Evolutionary conservation across 2,797 vertebrate genomes (phyloP).

Genomic region (Characodon lateralis): DNA sequence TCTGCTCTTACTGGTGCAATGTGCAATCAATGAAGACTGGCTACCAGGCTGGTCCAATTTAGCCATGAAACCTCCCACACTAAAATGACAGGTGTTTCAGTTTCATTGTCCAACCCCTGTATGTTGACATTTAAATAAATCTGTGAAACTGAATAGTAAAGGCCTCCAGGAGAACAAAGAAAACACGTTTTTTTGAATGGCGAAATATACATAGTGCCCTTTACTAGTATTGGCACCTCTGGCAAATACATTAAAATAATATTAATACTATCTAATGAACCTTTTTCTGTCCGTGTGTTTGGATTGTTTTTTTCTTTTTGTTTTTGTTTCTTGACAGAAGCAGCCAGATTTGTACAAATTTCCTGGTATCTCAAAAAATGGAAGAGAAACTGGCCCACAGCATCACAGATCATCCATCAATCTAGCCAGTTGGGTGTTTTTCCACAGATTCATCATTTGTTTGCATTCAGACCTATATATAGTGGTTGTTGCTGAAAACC

Average conservation of each 20-base stretch:
- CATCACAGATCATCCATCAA: not conserved
- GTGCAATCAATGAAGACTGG: too few relatives aligned
- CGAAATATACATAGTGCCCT: not conserved
- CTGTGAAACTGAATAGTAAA: conserved; percentile 31
- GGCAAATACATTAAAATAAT: not conserved
- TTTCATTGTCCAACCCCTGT: too few relatives aligned
- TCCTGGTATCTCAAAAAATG: not conserved
- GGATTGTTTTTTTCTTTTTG: not conserved
- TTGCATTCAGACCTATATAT: not conserved
- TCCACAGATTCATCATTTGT: not conserved
- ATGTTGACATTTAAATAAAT: conserved; percentile 42
- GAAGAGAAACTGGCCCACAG: not conserved
- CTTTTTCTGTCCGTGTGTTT: not conserved
- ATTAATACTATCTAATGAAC: not conserved
- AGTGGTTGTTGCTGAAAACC: not conserved
- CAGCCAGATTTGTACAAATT: not conserved
- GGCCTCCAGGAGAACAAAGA: conserved; percentile 14
- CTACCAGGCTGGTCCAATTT: too few relatives aligned
- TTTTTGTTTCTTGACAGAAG: not conserved
- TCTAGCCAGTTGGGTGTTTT: not conserved
- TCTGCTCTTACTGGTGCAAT: too few relatives aligned
- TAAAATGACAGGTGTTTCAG: too few relatives aligned
- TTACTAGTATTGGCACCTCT: not conserved
- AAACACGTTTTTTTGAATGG: conserved; percentile 15
- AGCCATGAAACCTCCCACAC: too few relatives aligned